Conservation (phyloP, 2,797 vertebrate genomes). For the Sciurus carolinensis region DNA sequence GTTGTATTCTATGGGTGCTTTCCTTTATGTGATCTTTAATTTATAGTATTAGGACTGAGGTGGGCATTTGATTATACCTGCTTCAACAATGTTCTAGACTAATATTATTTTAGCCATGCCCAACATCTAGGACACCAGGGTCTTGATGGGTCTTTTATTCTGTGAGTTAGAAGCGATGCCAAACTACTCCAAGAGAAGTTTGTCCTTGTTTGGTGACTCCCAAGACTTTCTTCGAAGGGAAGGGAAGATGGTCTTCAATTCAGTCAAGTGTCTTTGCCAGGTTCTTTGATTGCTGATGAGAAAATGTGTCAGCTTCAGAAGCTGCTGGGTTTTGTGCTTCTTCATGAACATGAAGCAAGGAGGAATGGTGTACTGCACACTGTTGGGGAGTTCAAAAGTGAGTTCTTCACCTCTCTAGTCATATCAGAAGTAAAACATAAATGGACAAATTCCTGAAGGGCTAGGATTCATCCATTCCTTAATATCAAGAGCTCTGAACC, state of each 20-base stretch:
- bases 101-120: not conserved
- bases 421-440: not conserved
- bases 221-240: not conserved
- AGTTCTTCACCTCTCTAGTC: not conserved
- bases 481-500: not conserved
- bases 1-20: not conserved
- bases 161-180: not conserved
- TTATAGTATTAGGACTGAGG: not conserved
- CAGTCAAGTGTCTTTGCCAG: not conserved
- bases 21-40: not conserved
- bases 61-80: conserved; percentile 4
- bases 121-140: not conserved
- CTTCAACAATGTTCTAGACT: not conserved
- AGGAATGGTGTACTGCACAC: rapidly evolving
- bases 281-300: not conserved
- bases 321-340: not conserved
- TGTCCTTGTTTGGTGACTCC: not conserved
- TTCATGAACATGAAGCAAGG: not conserved
- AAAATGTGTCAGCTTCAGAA: not conserved
- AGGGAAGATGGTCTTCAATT: not conserved
- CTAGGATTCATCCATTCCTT: not conserved
- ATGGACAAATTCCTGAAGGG: not conserved
- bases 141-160: not conserved
- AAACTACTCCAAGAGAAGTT: not conserved
- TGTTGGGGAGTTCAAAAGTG: not conserved